phyloP scores from a whole-genome alignment of 2,797 vertebrate genomes.

The Pseudochirops cupreus region DNA sequence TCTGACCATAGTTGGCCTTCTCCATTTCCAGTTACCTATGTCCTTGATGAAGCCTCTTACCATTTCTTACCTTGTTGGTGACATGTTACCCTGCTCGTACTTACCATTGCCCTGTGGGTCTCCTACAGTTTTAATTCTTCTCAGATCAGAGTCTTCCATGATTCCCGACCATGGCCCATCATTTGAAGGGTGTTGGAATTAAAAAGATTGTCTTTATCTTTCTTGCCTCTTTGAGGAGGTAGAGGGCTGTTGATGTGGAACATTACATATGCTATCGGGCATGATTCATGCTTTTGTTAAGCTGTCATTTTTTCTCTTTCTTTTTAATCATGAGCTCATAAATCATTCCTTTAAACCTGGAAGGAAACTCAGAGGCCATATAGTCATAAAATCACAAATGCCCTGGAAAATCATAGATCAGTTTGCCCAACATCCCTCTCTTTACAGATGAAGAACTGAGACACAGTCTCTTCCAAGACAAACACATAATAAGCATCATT shows the following conservation, averaged over 20 bases:
- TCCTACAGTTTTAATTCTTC: background rate
- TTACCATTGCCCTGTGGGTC: background rate
- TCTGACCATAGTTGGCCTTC: background rate
- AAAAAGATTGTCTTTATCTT: background rate
- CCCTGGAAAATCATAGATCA: background rate
- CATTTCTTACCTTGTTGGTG: background rate
- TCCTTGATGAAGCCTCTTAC: background rate
- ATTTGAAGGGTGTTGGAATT: background rate
- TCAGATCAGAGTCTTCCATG: background rate
- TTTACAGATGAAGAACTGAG: background rate
- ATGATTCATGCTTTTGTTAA: background rate
- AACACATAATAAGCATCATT: background rate
- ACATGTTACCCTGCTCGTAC: background rate
- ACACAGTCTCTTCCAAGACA: background rate
- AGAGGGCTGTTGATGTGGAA: background rate
- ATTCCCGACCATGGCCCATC: background rate
- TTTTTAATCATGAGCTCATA: background rate
- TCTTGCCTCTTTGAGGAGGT: background rate
- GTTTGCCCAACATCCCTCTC: background rate
- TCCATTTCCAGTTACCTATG: background rate
- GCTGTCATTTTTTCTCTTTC: background rate
- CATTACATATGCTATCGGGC: background rate
- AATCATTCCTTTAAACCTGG: background rate
- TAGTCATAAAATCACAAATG: background rate
- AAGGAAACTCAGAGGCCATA: background rate